Conservation (phyloP, 2,888 invertebrate genomes). For the Lithophane ornitopus region DNA sequence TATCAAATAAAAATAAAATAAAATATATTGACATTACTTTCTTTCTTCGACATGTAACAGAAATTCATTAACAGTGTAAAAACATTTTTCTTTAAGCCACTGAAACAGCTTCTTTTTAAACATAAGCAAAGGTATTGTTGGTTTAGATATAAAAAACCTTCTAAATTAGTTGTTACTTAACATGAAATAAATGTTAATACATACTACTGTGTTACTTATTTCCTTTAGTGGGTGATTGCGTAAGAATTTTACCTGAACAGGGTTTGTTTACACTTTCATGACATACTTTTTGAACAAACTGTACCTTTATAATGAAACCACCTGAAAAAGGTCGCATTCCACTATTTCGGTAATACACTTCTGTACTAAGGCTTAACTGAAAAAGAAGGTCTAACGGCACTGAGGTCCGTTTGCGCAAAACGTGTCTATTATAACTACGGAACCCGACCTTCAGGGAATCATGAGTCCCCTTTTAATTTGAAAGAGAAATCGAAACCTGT, state of each 20-base stretch:
- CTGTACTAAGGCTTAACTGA: slow-evolving; percentile 56
- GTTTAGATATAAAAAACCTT: background rate
- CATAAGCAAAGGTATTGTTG: no score
- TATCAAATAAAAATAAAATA: no score
- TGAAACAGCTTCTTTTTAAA: no score
- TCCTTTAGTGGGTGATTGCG: background rate
- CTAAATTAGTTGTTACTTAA: background rate
- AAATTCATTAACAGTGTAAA: no score
- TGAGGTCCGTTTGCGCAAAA: slow-evolving; percentile 59
- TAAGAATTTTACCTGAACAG: background rate
- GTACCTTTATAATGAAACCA: slow-evolving; percentile 48
- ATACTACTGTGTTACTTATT: background rate
- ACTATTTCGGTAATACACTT: slow-evolving; percentile 48
- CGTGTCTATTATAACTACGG: slow-evolving; percentile 65
- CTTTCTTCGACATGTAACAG: no score
- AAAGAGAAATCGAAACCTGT: slow-evolving; percentile 77
- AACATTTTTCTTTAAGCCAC: no score
- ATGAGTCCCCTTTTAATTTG: slow-evolving; percentile 79
- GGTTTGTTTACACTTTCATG: background rate
- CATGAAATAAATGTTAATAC: no score
- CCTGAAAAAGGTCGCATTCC: slow-evolving; percentile 61
- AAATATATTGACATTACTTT: no score
- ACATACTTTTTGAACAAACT: background rate
- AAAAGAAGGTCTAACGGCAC: slow-evolving; percentile 59
- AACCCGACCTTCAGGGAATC: slow-evolving; percentile 74